phyloP scores from a whole-genome alignment of 2,797 vertebrate species.

The Coracias cyanogaster region DNA sequence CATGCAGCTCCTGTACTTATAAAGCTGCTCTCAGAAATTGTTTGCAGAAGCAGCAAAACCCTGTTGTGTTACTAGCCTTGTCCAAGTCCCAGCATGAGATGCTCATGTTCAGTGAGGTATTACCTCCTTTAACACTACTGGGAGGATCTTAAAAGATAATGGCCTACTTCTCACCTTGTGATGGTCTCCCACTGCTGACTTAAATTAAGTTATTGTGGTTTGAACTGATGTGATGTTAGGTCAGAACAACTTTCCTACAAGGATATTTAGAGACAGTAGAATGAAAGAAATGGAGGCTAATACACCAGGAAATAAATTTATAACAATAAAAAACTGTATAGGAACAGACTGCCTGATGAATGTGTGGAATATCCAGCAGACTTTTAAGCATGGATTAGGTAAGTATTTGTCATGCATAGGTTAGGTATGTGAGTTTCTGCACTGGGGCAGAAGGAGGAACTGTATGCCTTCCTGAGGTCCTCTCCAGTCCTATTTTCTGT shows the following conservation, averaged over 20 bases:
- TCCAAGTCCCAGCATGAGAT: background rate
- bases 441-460: fast-evolving
- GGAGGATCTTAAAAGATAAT: background rate
- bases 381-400: background rate
- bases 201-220: background rate
- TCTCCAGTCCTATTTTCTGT: background rate
- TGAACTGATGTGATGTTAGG: background rate
- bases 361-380: background rate
- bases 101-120: background rate
- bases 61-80: background rate
- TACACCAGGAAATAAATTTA: background rate
- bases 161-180: background rate
- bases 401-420: background rate
- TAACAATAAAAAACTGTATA: background rate
- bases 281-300: background rate
- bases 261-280: background rate
- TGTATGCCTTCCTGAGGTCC: background rate
- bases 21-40: background rate
- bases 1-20: background rate
- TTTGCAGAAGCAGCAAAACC: background rate
- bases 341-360: background rate
- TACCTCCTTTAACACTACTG: background rate
- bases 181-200: background rate
- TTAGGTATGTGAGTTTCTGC: background rate
- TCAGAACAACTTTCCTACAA: background rate